Conservation (phyloP, 2,888 invertebrate genomes). For the Callinectes sapidus region DNA sequence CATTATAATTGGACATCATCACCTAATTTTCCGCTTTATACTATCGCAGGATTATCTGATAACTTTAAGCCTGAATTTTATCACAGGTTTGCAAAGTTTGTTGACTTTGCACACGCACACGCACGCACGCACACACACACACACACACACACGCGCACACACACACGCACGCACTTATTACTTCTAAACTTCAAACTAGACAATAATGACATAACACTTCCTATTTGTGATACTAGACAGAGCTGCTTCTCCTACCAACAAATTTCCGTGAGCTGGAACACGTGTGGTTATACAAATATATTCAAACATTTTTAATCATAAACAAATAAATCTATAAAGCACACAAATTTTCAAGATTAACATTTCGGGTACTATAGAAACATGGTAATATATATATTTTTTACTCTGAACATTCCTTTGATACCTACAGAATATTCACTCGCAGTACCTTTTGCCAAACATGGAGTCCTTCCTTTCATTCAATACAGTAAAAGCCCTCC, state of each 20-base stretch:
- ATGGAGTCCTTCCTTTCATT: neutral
- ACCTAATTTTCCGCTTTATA: neutral
- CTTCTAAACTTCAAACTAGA: neutral
- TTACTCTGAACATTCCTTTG: neutral
- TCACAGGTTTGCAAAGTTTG: neutral
- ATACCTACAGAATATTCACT: neutral
- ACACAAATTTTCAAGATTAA: too few relatives aligned
- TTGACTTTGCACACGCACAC: neutral
- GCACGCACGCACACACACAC: neutral
- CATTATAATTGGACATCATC: neutral
- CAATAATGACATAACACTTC: too few relatives aligned
- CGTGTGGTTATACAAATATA: too few relatives aligned
- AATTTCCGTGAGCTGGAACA: too few relatives aligned
- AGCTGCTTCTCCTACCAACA: too few relatives aligned
- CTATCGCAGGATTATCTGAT: neutral
- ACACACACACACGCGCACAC: too few relatives aligned
- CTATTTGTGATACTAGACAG: too few relatives aligned
- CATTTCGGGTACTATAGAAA: too few relatives aligned
- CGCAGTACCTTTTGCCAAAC: neutral
- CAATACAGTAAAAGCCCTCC: neutral
- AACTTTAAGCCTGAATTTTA: neutral
- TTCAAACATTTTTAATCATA: too few relatives aligned
- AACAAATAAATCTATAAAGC: too few relatives aligned
- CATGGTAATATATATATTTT: neutral
- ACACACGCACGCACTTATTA: neutral